Evolutionary conservation across 2,888 invertebrate species (phyloP).

Genomic region (Macrosoma leucophasiata): DNA sequence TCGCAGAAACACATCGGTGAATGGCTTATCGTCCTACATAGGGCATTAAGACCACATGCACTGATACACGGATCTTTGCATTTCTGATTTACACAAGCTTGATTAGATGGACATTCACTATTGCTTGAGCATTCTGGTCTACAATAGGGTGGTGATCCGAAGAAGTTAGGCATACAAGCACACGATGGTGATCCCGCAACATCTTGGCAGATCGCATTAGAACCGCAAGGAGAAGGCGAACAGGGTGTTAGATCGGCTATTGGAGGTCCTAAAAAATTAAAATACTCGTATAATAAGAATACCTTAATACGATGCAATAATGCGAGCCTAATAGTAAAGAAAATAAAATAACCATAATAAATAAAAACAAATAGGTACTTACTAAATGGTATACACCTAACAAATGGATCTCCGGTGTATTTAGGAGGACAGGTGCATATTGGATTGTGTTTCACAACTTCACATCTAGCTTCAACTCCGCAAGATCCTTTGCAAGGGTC

Average conservation of each 20-base stretch:
- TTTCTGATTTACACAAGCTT: conserved; percentile 80
- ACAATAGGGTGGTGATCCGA: conserved; percentile 86
- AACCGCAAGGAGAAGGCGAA: conserved; percentile 81
- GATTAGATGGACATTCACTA: conserved; percentile 79
- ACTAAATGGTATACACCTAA: conserved; percentile 76
- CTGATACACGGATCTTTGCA: conserved; percentile 80
- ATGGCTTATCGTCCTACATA: conserved; percentile 84
- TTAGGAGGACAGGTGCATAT: conserved; percentile 82
- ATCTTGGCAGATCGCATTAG: conserved; percentile 77
- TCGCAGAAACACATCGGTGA: conserved; percentile 84
- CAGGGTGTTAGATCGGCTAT: conserved; percentile 77
- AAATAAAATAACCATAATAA: conserved; percentile 3
- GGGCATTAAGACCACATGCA: conserved; percentile 82
- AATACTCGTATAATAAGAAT: too few relatives aligned
- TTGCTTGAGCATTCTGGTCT: conserved; percentile 83
- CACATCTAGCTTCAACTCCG: conserved; percentile 82
- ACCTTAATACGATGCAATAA: too few relatives aligned
- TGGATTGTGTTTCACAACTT: conserved; percentile 84
- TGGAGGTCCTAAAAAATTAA: conserved; percentile 55
- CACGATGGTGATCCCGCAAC: conserved; percentile 78
- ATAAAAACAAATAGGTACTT: conserved; percentile 30
- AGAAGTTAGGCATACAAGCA: conserved; percentile 79
- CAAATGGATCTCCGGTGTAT: conserved; percentile 84
- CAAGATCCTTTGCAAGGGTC: conserved; percentile 86
- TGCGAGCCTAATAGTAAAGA: too few relatives aligned